Percentiles rank a stretch among this genome's conserved stretches.
These are phyloP conservation scores for Pammene aurita DNA, from an alignment of 2,888 invertebrate species.

Conservation along the genomic window DNA sequence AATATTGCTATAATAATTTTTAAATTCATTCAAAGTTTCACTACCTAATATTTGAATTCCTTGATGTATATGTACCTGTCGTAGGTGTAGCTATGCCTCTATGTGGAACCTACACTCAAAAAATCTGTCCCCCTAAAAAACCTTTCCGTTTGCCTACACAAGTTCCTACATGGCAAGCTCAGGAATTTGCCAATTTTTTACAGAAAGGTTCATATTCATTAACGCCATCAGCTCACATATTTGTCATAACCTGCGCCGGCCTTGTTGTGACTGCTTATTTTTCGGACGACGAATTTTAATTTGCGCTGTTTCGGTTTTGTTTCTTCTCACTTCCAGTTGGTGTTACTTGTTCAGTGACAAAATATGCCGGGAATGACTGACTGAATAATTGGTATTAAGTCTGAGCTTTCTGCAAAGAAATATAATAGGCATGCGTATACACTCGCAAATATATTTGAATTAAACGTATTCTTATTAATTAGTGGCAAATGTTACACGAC, in stretches of 20 bases:
- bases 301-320: constrained; percentile 72
- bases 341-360: constrained; percentile 58
- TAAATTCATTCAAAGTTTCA: background rate
- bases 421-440: background rate
- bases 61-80: background rate
- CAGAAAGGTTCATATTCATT: constrained; percentile 80
- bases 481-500: background rate
- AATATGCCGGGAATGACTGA: constrained; percentile 56
- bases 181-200: constrained; percentile 62
- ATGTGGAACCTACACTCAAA: too few relatives aligned
- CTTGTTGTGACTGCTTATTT: constrained; percentile 68
- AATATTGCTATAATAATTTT: background rate
- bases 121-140: constrained; percentile 52
- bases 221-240: constrained; percentile 81
- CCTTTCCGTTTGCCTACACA: constrained; percentile 49
- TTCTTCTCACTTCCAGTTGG: constrained; percentile 62
- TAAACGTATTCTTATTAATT: background rate
- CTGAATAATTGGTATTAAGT: constrained; percentile 45
- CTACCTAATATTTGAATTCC: background rate
- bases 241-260: constrained; percentile 79
- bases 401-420: background rate
- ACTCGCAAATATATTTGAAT: background rate
- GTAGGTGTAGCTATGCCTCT: too few relatives aligned
- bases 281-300: constrained; percentile 79
- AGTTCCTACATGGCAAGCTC: constrained; percentile 56